Evolutionary conservation across 1,140 invertebrate species (phyloP).

Genomic region (Archivesica marissinica): DNA sequence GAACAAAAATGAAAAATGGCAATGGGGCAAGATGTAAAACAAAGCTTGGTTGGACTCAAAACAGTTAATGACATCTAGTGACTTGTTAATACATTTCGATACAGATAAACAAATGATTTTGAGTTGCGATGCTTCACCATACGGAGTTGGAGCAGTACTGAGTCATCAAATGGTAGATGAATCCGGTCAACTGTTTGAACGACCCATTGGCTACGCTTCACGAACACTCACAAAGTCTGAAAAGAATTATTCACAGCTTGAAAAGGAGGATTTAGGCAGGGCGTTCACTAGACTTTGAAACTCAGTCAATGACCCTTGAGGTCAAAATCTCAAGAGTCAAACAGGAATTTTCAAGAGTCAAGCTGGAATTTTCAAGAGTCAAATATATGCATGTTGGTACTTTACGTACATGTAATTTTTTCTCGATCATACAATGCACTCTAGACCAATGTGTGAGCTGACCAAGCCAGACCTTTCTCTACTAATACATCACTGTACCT

Average conservation of each 20-base stretch:
- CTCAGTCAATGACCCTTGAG: no score
- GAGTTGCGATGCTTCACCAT: slow-evolving; percentile 54
- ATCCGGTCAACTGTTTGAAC: no score
- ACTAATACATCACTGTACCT: no score
- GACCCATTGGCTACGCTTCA: slow-evolving; percentile 23
- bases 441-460: no score
- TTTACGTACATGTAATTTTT: no score
- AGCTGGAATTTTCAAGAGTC: no score
- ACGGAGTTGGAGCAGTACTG: slow-evolving; percentile 67
- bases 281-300: no score
- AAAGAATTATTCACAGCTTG: slow-evolving; percentile 82
- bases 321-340: no score
- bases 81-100: slow-evolving; percentile 17
- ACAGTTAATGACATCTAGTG: not conserved
- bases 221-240: slow-evolving; percentile 64
- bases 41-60: slow-evolving; percentile 1
- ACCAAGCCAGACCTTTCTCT: no score
- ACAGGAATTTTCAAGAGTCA: no score
- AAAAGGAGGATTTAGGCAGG: slow-evolving; percentile 83
- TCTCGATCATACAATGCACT: no score
- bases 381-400: no score
- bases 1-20: slow-evolving; percentile 14
- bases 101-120: slow-evolving; percentile 3
- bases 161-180: slow-evolving; percentile 56
- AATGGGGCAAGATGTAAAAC: not conserved